These are phyloP conservation scores for Siderastrea radians DNA, from an alignment of 92 coral and sea anemone genomes.

Conservation along the genomic window DNA sequence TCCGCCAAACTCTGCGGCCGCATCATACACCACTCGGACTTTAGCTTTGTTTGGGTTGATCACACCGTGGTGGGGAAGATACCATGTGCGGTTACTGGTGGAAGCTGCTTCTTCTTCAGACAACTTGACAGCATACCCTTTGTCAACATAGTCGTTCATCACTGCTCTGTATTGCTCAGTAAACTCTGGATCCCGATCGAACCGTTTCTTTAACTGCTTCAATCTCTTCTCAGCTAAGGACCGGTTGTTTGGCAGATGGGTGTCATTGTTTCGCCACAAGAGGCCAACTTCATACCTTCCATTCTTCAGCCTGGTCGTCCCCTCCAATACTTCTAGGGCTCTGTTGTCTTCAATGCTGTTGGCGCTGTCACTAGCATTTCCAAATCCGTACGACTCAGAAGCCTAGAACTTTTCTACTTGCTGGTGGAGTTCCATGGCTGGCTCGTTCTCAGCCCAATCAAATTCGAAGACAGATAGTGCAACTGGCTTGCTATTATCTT, in stretches of 20 bases:
- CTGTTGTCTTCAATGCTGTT: constrained; percentile 56
- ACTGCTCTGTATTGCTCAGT: constrained; percentile 47
- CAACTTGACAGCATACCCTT: constrained; percentile 60
- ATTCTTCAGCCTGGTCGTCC: constrained; percentile 31
- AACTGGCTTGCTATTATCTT: constrained; percentile 41
- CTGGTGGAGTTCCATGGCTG: constrained; percentile 34
- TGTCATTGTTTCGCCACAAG: constrained; percentile 42
- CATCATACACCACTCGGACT: constrained; percentile 26
- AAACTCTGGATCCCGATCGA: constrained; percentile 44
- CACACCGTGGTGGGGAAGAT: constrained; percentile 64
- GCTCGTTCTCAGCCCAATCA: constrained; percentile 24
- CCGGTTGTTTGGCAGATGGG: constrained; percentile 62
- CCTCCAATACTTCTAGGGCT: constrained; percentile 48
- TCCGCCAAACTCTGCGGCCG: constrained; percentile 54
- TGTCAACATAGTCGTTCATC: constrained; percentile 53
- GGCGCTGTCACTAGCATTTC: constrained; percentile 28
- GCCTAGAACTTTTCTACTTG: constrained; percentile 73
- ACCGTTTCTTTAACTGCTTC: constrained; percentile 46
- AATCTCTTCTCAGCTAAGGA: constrained; percentile 55
- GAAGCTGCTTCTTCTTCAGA: constrained; percentile 20
- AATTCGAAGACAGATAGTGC: constrained; percentile 61
- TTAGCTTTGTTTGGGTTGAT: constrained; percentile 45
- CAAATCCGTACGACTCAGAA: constrained; percentile 51
- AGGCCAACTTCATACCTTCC: constrained; percentile 63
- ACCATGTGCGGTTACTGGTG: too few relatives aligned